Percentiles rank a stretch among this genome's conserved stretches.
Conservation (phyloP, 2,113 vertebrate species). For the Hoplias malabaricus region DNA sequence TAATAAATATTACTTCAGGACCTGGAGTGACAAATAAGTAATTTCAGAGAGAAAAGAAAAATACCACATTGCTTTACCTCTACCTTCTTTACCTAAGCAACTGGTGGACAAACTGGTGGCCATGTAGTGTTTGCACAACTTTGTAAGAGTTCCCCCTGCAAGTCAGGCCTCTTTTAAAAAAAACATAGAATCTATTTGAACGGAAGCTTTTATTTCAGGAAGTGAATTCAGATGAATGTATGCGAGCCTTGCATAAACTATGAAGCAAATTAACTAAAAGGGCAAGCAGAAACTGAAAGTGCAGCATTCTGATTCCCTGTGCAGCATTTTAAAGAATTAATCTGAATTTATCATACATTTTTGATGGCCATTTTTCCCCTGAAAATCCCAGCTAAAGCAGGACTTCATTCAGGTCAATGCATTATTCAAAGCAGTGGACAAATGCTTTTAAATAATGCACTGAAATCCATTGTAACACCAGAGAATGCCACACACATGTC, state of each 20-base stretch:
- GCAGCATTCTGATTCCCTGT: not conserved
- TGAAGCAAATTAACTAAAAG: not conserved
- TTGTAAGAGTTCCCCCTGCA: no score
- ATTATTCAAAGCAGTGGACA: conserved; percentile 44
- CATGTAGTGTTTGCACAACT: no score
- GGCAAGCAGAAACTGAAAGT: not conserved
- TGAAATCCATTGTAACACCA: conserved; percentile 21
- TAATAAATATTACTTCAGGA: no score
- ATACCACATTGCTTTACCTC: no score
- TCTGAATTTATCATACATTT: conserved; percentile 46
- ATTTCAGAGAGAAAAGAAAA: no score
- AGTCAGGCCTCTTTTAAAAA: no score
- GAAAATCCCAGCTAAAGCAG: conserved; percentile 10
- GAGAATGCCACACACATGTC: not conserved
- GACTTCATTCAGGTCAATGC: conserved; percentile 16
- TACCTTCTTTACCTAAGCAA: no score
- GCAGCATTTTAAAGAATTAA: conserved; percentile 1
- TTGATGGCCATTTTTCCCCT: conserved; percentile 23
- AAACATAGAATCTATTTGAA: no score
- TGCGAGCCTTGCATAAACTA: not conserved
- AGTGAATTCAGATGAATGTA: not conserved
- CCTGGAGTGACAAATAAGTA: no score
- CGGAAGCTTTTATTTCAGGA: no score
- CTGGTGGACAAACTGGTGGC: no score
- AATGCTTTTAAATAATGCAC: conserved; percentile 41